These are phyloP conservation scores for Ammospiza caudacuta DNA, from an alignment of 2,113 vertebrate species.

Conservation along the genomic window DNA sequence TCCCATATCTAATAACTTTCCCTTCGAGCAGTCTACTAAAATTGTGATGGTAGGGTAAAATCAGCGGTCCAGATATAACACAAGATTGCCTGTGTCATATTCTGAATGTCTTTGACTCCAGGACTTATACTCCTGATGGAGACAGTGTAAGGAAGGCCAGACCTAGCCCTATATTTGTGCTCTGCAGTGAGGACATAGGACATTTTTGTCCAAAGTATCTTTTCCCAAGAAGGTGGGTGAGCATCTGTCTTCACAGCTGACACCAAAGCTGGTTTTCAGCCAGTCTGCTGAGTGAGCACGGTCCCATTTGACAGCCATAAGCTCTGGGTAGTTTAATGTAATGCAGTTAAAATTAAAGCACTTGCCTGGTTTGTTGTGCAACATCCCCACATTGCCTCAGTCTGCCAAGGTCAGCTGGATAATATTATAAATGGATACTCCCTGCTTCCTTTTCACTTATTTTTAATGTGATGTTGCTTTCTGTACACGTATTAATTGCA, in stretches of 20 bases:
- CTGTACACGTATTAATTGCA: neutral
- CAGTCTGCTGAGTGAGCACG: neutral
- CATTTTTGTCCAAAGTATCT: neutral
- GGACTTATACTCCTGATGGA: neutral
- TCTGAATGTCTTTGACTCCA: neutral
- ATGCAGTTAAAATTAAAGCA: conserved; percentile 19
- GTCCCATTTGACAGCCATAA: neutral
- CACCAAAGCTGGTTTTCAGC: neutral
- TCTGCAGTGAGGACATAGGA: neutral
- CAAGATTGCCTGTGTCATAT: neutral
- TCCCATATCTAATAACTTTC: neutral
- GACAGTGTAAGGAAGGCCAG: neutral
- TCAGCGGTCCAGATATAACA: neutral
- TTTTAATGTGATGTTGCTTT: neutral
- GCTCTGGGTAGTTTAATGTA: neutral
- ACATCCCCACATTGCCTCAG: neutral
- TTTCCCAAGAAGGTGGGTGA: conserved; percentile 4
- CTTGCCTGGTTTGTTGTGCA: neutral
- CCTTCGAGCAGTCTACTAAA: neutral
- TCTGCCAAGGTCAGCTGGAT: conserved; percentile 3
- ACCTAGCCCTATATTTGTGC: neutral
- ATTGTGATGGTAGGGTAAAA: neutral
- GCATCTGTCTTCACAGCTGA: conserved; percentile 16
- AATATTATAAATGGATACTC: neutral
- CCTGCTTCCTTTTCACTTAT: neutral